These are phyloP conservation scores for Linnaemya tessellans DNA, from an alignment of 2,888 invertebrate genomes.

Conservation along the genomic window DNA sequence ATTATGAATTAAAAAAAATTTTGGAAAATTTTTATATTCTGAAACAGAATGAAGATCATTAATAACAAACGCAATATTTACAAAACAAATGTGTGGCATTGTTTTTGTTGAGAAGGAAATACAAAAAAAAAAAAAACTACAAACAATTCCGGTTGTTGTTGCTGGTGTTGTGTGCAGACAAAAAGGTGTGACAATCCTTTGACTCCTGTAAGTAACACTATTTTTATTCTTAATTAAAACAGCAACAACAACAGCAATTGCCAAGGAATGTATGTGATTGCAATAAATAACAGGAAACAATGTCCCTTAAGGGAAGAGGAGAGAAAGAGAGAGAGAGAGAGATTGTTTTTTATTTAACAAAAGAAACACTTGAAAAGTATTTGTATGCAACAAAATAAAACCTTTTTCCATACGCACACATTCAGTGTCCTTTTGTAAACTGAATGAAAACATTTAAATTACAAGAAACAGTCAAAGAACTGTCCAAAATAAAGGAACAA, in stretches of 20 bases:
- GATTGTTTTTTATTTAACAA: slow-evolving; percentile 36
- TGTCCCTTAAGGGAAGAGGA: slow-evolving; percentile 54
- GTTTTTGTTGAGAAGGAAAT: slow-evolving; percentile 61
- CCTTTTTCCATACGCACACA: slow-evolving; percentile 47
- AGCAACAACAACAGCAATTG: slow-evolving; percentile 30
- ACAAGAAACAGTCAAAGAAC: slow-evolving; percentile 36
- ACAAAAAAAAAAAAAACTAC: too few species aligned
- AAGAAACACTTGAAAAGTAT: slow-evolving; percentile 65
- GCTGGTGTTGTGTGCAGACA: slow-evolving; percentile 26
- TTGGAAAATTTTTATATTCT: slow-evolving; percentile 49
- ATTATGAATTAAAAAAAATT: slow-evolving; percentile 23
- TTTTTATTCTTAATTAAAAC: slow-evolving; percentile 14
- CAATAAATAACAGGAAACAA: slow-evolving; percentile 34
- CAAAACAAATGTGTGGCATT: slow-evolving; percentile 83
- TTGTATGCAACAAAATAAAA: slow-evolving; percentile 44
- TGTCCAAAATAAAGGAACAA: slow-evolving; percentile 77
- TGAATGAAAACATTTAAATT: slow-evolving; percentile 68
- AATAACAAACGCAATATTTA: slow-evolving; percentile 83
- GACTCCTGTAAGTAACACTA: slow-evolving; percentile 63
- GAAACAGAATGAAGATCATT: slow-evolving; percentile 75
- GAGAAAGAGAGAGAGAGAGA: background rate
- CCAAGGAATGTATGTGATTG: background rate
- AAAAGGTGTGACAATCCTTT: slow-evolving; percentile 77
- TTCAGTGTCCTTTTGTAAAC: slow-evolving; percentile 26
- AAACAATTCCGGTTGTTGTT: slow-evolving; percentile 37